phyloP scores from a whole-genome alignment of 2,797 vertebrate species.

The Urosaurus nigricauda region DNA sequence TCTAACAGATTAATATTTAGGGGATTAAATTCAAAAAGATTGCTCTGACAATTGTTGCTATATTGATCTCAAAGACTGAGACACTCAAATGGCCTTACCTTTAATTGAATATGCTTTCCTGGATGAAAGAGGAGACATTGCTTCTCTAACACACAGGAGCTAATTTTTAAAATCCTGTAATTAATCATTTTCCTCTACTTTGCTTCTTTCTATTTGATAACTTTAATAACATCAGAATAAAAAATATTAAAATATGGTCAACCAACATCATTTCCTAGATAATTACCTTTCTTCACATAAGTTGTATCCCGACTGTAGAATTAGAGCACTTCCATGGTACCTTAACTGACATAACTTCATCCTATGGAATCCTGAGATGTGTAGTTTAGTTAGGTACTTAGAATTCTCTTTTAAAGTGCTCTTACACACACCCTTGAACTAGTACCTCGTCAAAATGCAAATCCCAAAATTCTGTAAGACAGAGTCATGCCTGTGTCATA shows the following conservation, averaged over 20 bases:
- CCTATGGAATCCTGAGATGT: no score
- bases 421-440: no score
- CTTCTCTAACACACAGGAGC: not conserved
- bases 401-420: no score
- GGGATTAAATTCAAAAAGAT: not conserved
- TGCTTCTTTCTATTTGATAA: not conserved
- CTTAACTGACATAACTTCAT: no score
- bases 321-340: no score
- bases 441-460: no score
- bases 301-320: not conserved
- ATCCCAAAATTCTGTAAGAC: no score
- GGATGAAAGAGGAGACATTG: not conserved
- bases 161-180: conserved; percentile 1
- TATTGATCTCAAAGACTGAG: not conserved
- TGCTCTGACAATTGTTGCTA: conserved; percentile 1
- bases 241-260: not conserved
- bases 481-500: no score
- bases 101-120: not conserved
- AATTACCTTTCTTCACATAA: conserved; percentile 27
- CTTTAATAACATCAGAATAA: not conserved
- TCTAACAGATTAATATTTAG: not conserved
- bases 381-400: no score
- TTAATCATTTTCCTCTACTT: not conserved
- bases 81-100: not conserved
- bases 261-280: conserved; percentile 42